phyloP scores from a whole-genome alignment of 2,888 invertebrate genomes.

The Chrysolina haemoptera region DNA sequence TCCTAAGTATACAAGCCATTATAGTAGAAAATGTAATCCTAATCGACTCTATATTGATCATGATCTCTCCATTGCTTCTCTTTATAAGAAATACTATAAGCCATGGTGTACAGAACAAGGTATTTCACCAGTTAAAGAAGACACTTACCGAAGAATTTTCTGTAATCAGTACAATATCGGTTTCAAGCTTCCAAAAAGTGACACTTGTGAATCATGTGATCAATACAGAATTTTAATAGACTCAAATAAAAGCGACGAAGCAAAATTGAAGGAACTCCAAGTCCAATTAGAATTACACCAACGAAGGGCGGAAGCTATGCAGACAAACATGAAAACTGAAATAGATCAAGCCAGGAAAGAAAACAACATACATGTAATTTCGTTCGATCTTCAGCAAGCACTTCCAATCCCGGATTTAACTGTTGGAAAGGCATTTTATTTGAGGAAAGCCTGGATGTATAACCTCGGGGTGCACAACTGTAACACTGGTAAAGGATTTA shows the following conservation, averaged over 20 bases:
- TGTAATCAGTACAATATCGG: too few relatives aligned
- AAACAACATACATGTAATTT: slow-evolving; percentile 26
- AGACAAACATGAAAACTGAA: slow-evolving; percentile 33
- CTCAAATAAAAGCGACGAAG: slow-evolving; percentile 6
- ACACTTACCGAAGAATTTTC: slow-evolving; percentile 33
- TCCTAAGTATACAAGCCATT: slow-evolving; percentile 42
- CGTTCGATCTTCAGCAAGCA: slow-evolving; percentile 52
- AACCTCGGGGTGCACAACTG: slow-evolving; percentile 53
- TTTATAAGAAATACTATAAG: slow-evolving; percentile 45
- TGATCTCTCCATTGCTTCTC: slow-evolving; percentile 43
- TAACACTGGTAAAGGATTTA: slow-evolving; percentile 39
- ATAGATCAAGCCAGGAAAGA: neutral
- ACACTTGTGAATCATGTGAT: slow-evolving; percentile 49
- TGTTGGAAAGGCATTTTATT: slow-evolving; percentile 46
- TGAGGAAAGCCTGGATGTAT: slow-evolving; percentile 50
- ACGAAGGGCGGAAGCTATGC: slow-evolving; percentile 40
- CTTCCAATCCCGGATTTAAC: slow-evolving; percentile 46
- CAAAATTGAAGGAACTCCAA: slow-evolving; percentile 1
- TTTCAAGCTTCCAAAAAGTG: slow-evolving; percentile 45
- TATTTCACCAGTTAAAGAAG: slow-evolving; percentile 40
- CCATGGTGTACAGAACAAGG: slow-evolving; percentile 25
- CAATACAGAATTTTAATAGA: slow-evolving; percentile 16
- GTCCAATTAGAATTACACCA: neutral
- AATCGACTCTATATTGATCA: slow-evolving; percentile 43
- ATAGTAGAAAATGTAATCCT: slow-evolving; percentile 43